Conservation (phyloP, 2,797 vertebrate genomes). For the Antennarius maculatus region DNA sequence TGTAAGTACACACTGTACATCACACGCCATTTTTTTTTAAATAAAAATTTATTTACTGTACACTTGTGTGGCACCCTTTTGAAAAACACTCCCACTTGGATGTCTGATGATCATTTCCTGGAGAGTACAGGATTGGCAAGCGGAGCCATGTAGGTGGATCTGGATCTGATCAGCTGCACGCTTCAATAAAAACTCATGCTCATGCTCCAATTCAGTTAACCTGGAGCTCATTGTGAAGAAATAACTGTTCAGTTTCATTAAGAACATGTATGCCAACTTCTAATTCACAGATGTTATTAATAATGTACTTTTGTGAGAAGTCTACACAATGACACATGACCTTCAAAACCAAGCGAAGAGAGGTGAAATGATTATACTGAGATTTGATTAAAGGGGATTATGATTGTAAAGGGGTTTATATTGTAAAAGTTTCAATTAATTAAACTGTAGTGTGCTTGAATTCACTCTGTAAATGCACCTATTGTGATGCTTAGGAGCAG, state of each 20-base stretch:
- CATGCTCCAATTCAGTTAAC: slow-evolving; percentile 42
- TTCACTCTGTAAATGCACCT: slow-evolving; percentile 73
- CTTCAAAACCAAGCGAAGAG: slow-evolving; percentile 44
- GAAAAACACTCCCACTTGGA: slow-evolving; percentile 19
- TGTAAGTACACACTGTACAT: too few relatives aligned
- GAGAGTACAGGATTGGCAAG: slow-evolving; percentile 74
- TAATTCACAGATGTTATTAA: slow-evolving; percentile 41
- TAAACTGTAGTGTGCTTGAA: slow-evolving; percentile 75
- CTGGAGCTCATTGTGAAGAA: slow-evolving; percentile 8
- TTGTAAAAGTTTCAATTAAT: slow-evolving; percentile 75
- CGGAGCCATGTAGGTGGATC: slow-evolving; percentile 76
- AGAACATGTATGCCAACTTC: slow-evolving; percentile 44
- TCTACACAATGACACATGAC: slow-evolving; percentile 32
- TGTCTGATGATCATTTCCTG: slow-evolving; percentile 76
- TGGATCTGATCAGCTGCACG: slow-evolving; percentile 66
- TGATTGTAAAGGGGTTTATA: slow-evolving; percentile 54
- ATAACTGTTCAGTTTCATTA: slow-evolving; percentile 34
- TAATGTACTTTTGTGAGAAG: slow-evolving; percentile 29
- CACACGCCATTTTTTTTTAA: too few relatives aligned
- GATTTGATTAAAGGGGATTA: slow-evolving; percentile 61
- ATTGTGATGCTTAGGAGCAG: slow-evolving; percentile 66
- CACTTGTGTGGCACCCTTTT: too few relatives aligned
- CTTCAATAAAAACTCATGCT: slow-evolving; percentile 53
- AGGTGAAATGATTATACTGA: slow-evolving; percentile 43
- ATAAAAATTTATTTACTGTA: too few relatives aligned